Conservation (phyloP, 2,113 vertebrate genomes). For the Oryzias javanicus region DNA sequence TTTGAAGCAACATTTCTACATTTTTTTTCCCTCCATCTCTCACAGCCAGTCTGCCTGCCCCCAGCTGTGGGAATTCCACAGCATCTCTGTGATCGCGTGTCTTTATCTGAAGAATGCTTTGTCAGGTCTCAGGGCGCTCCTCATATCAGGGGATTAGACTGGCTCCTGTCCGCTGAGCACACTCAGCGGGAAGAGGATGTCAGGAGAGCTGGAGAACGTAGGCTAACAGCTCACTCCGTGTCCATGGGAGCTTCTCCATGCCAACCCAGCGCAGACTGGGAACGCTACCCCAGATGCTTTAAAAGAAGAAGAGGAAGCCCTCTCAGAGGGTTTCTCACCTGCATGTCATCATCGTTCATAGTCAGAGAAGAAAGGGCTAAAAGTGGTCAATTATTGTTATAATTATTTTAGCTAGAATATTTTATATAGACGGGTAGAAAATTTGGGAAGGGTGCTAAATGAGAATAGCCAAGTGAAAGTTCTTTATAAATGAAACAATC, state of each 20-base stretch:
- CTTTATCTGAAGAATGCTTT: constrained; percentile 99
- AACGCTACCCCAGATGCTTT: constrained; percentile 15
- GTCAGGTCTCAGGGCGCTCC: constrained; percentile 96
- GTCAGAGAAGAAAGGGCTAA: constrained; percentile 1
- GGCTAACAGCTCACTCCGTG: constrained; percentile 86
- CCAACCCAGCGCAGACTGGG: constrained; percentile 73
- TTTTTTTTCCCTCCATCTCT: constrained; percentile 37
- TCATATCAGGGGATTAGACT: constrained; percentile 98
- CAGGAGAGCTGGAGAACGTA: constrained; percentile 88
- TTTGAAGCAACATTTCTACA: constrained; percentile 68
- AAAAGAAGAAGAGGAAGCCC: constrained; percentile 33
- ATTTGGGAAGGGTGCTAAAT: too few species aligned
- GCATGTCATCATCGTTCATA: background rate
- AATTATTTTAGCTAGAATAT: too few species aligned
- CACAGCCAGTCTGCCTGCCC: constrained; percentile 32
- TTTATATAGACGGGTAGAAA: too few species aligned
- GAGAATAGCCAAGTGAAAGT: too few species aligned
- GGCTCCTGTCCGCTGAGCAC: constrained; percentile 78
- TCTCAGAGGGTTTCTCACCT: constrained; percentile 5
- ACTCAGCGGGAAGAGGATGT: constrained; percentile 56
- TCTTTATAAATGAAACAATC: too few species aligned
- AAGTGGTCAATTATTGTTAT: background rate
- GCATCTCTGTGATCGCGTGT: constrained; percentile 88
- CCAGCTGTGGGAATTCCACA: constrained; percentile 86
- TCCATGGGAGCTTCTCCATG: constrained; percentile 71